Evolutionary conservation across 2,888 invertebrate species (phyloP).

Genomic region (Pseudococcus viburni): DNA sequence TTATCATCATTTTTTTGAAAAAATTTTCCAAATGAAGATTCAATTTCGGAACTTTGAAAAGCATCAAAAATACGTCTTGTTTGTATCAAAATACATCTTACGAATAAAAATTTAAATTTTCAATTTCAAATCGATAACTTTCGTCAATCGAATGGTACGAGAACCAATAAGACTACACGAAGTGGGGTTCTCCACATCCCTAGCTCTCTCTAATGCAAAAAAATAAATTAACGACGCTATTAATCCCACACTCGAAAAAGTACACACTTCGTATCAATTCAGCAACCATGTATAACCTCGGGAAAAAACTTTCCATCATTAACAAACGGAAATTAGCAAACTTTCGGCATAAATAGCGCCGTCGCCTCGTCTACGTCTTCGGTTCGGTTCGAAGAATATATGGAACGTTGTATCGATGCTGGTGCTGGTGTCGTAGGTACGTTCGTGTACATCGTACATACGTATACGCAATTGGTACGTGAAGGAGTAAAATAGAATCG

Average conservation of each 20-base stretch:
- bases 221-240: too few relatives aligned
- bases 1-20: too few relatives aligned
- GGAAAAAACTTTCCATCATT: slow-evolving; percentile 53
- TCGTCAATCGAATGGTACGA: too few relatives aligned
- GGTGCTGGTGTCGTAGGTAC: neutral
- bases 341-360: slow-evolving; percentile 47
- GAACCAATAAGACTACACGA: too few relatives aligned
- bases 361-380: neutral
- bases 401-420: neutral
- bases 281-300: neutral
- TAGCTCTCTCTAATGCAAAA: too few relatives aligned
- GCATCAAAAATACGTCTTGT: too few relatives aligned
- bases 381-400: neutral
- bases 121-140: too few relatives aligned
- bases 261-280: neutral
- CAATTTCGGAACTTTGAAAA: too few relatives aligned
- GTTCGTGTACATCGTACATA: neutral
- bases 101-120: too few relatives aligned
- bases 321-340: slow-evolving; percentile 52
- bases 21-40: too few relatives aligned
- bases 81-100: too few relatives aligned
- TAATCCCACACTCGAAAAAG: neutral
- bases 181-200: too few relatives aligned
- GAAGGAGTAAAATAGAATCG: neutral
- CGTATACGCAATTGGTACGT: neutral